Base-by-base conservation (phyloP, 2,888 invertebrate species). In the Linnaemya vulpina region DNA sequence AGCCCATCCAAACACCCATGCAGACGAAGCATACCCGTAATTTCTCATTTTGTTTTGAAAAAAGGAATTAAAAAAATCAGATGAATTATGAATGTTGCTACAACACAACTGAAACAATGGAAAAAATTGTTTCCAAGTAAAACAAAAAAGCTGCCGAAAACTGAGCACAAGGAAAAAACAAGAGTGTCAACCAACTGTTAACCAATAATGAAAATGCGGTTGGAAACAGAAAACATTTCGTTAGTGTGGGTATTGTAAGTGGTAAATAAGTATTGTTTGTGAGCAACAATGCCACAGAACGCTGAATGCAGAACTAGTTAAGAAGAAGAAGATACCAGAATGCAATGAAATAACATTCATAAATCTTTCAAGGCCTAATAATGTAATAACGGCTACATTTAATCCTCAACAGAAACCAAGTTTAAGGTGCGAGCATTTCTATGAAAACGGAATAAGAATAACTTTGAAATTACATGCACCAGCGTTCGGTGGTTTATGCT, bases 81-180 rank as follows among this genome's bases (percentile, higher is more conserved):
- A 63, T 63, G 53, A 75, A 73, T 62, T 68, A 74, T 60, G 62
- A 60, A 68, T 49, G 22, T 43, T 65, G 51, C 78, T 22, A 13
- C 71, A 67, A 62, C 38, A 75, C 11, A 53, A 30, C 58, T 58
- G n/a, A 38, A 38, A 40, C 80, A 80, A 46, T 43, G n/a, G 53
- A n/a, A 51, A 58, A 74, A 62, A 15, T 38, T 38, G 38, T 22
- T 30, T 55, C 25, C 55, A n/a, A n/a, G 15, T 5, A 38, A 49
- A 60, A 20, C 9, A 13, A 40, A 49, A 60, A n/a, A 30, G 7
- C 30, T 17, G 51, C 51, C 35, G 30, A 73, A 63, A 75, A 38
- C 51, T 46, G 40, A 62, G 68, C 22, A 51, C 13, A 17, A 62
- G 75, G 49, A 46, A 74, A 49, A 55, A 75, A 40, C 15, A 55